phyloP scores from a whole-genome alignment of 2,797 vertebrate genomes.

The Myiothlypis coronata region DNA sequence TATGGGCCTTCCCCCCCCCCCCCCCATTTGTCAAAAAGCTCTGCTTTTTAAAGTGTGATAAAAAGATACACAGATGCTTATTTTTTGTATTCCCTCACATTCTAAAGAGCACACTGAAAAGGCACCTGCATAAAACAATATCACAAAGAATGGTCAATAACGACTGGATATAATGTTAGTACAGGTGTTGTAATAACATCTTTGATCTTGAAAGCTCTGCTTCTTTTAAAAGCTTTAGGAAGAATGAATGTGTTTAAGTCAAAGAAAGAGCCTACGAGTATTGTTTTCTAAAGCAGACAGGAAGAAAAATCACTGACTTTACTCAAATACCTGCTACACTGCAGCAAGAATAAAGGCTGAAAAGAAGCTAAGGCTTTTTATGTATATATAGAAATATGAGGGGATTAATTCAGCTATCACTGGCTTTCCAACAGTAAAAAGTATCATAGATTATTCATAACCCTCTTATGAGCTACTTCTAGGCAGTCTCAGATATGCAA shows the following conservation, averaged over 20 bases:
- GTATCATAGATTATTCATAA: constrained; percentile 58
- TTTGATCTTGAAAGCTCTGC: constrained; percentile 76
- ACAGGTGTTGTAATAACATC: constrained; percentile 75
- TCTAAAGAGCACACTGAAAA: constrained; percentile 66
- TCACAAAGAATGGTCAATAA: constrained; percentile 76
- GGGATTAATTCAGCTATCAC: constrained; percentile 47
- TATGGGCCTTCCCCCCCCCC: neutral
- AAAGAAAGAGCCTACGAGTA: constrained; percentile 64
- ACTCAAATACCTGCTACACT: constrained; percentile 53
- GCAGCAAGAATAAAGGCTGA: constrained; percentile 56
- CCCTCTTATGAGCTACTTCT: constrained; percentile 37
- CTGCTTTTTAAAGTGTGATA: constrained; percentile 45
- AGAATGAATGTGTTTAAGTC: constrained; percentile 70
- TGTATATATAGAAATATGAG: constrained; percentile 34
- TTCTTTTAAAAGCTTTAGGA: constrained; percentile 74
- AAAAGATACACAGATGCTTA: constrained; percentile 54
- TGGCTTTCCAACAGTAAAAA: constrained; percentile 20
- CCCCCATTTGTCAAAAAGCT: constrained; percentile 6
- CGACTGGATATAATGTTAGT: constrained; percentile 72
- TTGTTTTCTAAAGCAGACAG: constrained; percentile 71
- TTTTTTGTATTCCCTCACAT: constrained; percentile 64
- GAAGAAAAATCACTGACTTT: constrained; percentile 74
- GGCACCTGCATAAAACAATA: constrained; percentile 73
- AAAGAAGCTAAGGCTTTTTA: constrained; percentile 52
- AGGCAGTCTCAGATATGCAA: neutral